Evolutionary conservation across 2,797 vertebrate genomes (phyloP), one percentile per base, ranked within the genome.

Genomic region (Gobionotothen gibberifrons): DNA sequence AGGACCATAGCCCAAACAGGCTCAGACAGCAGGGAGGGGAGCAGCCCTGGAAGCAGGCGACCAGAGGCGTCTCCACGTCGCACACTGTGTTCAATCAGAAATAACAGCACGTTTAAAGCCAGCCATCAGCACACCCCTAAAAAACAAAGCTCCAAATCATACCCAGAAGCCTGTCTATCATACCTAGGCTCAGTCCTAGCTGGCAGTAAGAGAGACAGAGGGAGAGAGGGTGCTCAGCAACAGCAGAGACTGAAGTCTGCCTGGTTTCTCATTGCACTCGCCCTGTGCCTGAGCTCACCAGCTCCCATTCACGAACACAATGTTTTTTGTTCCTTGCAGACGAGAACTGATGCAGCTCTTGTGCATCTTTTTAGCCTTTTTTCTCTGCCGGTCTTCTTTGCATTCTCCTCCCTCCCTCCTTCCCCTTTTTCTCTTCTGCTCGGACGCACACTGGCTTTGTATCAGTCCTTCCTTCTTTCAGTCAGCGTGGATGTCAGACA

Each of bases 1-100:
- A 92, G 92, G 80, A 94, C 82, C 94, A 94, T 90, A 85, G 78
- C 90, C 87, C 88, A 82, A 81, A 83, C 74, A 84, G 75, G 75
- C 81, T 69, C 76, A 70, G 85, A 84, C 82, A 81, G 89, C 89
- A 53, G 78, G 86, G 85, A 81, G 79, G 88, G 88, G 82, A 84
- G 78, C 85, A 84, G 82, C 83, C 78, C 70, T 77, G 80, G 46
- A 56, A 64, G 68, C 74, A 78, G 26, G 84, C 84, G 69, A 55
- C 73, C 82, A 60, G 84, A 85, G 84, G 78, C 90, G 85, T 69
- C 87, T 93, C 88, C 92, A 87, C 88, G 84, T 84, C 84, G 79
- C 91, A 87, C 81, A 79, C 90, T 89, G 89, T 80, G 89, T 87
- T 90, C 86, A 88, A 84, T 87, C 85, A 90, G 76, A 85, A 88